phyloP scores from a whole-genome alignment of 2,888 invertebrate genomes.

The Hirtodrosophila alboralis region DNA sequence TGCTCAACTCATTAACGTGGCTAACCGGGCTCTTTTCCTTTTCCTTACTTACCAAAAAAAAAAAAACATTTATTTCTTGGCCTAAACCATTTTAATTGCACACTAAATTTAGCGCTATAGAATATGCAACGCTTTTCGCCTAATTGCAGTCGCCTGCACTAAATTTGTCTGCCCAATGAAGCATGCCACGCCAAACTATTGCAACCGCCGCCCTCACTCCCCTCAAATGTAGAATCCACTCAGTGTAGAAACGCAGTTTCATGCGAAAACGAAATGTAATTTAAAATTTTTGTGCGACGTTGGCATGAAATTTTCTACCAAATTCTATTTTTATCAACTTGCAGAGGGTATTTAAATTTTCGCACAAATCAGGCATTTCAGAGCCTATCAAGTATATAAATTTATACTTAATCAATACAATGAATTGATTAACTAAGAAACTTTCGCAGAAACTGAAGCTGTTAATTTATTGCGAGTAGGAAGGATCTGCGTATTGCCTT shows the following conservation, averaged over 20 bases:
- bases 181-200: too few species aligned
- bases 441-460: too few species aligned
- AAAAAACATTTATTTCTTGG: conserved; percentile 35
- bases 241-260: conserved; percentile 24
- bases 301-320: conserved; percentile 38
- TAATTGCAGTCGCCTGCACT: conserved; percentile 64
- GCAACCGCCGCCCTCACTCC: background rate
- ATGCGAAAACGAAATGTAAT: conserved; percentile 56
- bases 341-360: background rate
- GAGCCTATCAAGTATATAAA: too few species aligned
- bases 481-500: too few species aligned
- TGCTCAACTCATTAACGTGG: conserved; percentile 32
- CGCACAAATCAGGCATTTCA: too few species aligned
- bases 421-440: too few species aligned
- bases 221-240: conserved; percentile 11
- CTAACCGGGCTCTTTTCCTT: too few species aligned
- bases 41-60: too few species aligned
- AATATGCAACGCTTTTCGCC: conserved; percentile 64
- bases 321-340: conserved; percentile 11
- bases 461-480: too few species aligned
- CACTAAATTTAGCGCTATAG: conserved; percentile 45
- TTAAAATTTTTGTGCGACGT: conserved; percentile 56
- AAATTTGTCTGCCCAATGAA: conserved; percentile 60
- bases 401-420: too few species aligned
- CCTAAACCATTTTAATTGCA: conserved; percentile 64